These are phyloP conservation scores for Eulemur rubriventer DNA, from an alignment of 2,797 vertebrate species.

Conservation along the genomic window DNA sequence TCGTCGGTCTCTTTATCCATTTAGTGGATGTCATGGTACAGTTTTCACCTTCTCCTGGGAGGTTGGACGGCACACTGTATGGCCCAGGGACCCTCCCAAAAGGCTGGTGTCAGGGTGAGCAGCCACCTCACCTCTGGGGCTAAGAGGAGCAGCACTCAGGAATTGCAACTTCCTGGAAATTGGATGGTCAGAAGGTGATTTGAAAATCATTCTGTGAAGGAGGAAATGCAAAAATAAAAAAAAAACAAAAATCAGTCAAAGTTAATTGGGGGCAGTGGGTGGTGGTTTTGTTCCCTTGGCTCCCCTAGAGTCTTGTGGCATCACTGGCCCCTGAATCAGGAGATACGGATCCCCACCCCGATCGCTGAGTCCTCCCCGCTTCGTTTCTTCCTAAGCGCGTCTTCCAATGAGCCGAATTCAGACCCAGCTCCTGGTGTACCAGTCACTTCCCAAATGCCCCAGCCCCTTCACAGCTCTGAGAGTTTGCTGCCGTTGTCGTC, in stretches of 20 bases:
- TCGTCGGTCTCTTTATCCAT: neutral
- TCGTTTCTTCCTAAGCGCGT: neutral
- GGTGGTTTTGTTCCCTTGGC: neutral
- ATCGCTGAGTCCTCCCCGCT: neutral
- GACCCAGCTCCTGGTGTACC: neutral
- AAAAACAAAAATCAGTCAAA: neutral
- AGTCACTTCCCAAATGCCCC: neutral
- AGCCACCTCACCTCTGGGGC: neutral
- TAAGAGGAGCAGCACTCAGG: neutral
- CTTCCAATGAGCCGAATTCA: neutral
- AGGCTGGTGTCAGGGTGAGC: neutral
- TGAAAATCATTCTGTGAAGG: neutral
- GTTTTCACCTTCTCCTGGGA: neutral
- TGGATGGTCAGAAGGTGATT: neutral
- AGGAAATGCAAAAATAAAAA: neutral
- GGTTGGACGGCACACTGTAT: neutral
- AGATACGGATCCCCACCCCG: neutral
- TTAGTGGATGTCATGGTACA: neutral
- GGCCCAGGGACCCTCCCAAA: neutral
- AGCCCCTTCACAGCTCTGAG: neutral
- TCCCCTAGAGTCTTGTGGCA: neutral
- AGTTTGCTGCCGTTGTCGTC: neutral
- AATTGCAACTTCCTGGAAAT: neutral
- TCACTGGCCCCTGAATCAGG: neutral
- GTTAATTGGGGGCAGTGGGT: neutral